Evolutionary conservation across 2,888 invertebrate genomes (phyloP), one percentile per base, ranked within the genome.

Genomic region (Agonopterix arenella): DNA sequence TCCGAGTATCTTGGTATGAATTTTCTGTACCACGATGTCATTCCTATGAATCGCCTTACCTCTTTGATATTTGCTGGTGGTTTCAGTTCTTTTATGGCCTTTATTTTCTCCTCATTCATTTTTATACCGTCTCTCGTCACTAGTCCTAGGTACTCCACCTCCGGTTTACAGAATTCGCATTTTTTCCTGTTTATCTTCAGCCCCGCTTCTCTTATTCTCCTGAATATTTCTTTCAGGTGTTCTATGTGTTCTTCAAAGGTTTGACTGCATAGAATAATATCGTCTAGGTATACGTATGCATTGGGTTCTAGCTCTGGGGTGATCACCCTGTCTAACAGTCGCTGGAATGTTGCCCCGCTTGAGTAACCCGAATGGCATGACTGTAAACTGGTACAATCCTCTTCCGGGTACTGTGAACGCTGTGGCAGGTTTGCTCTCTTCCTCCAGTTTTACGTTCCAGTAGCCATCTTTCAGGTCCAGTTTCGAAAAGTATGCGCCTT

Each of bases 401-500:
- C 50, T 11, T 2, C 38, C 37, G n/a, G 50, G 46, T 7, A 50
- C 46, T 1, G 46, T 41, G 10, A 50, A 50, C 16, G 50, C 50
- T 4, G 50, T 50, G 3, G 11, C 16, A 1, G 11, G 7, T 8
- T 16, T 8, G 8, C 16, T 16, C 2, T 13, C 13, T 1, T 11
- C 11, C 5, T 44, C 44, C 2, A 44, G 18, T 10, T 8, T 2
- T 2, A 44, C 13, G 44, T 69, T 64, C 43, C 55, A 62, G 42
- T 63, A 66, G 0, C 63, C 62, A 9, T 60, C 52, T 7, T 50
- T 47, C 0, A 67, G 45, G 46, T 68, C 64, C 0, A 59, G 47
- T 1, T 61, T 44, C 57, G 65, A 65, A 70, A 5, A 45, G 60
- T 1, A 46, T 45, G 5, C 36, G 45, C 2, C 52, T 48, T 42